These are phyloP conservation scores for Nixonia krombeini DNA, from an alignment of 1,140 invertebrate genomes.

Conservation along the genomic window DNA sequence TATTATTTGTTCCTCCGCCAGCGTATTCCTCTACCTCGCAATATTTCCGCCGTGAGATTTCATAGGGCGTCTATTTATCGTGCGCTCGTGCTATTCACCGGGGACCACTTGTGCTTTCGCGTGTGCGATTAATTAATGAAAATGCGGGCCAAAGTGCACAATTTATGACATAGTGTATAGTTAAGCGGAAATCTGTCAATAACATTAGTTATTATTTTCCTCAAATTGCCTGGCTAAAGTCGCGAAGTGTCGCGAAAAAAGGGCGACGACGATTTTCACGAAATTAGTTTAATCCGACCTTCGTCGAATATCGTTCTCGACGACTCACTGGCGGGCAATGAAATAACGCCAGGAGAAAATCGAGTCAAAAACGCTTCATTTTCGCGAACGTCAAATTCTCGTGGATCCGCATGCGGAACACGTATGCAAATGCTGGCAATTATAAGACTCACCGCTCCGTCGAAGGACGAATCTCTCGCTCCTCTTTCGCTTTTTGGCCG, in stretches of 20 bases:
- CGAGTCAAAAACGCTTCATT: too few species aligned
- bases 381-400: too few species aligned
- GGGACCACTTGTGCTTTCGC: constrained; percentile 34
- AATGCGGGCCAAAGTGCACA: constrained; percentile 22
- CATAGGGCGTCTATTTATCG: constrained; percentile 21
- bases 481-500: too few species aligned
- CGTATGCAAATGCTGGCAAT: not conserved
- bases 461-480: too few species aligned
- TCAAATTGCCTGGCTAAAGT: too few species aligned
- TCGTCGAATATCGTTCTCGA: too few species aligned
- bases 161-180: constrained; percentile 42
- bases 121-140: constrained; percentile 40
- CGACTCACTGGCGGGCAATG: too few species aligned
- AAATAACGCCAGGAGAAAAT: too few species aligned
- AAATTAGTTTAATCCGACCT: too few species aligned
- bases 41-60: constrained; percentile 3
- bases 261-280: too few species aligned
- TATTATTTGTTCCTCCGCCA: not conserved
- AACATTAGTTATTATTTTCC: constrained; percentile 29
- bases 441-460: not conserved
- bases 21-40: not conserved
- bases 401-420: too few species aligned
- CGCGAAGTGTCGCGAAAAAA: too few species aligned
- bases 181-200: constrained; percentile 13
- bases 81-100: not conserved